phyloP scores from a whole-genome alignment of 2,113 vertebrate species.

The Propithecus coquereli region DNA sequence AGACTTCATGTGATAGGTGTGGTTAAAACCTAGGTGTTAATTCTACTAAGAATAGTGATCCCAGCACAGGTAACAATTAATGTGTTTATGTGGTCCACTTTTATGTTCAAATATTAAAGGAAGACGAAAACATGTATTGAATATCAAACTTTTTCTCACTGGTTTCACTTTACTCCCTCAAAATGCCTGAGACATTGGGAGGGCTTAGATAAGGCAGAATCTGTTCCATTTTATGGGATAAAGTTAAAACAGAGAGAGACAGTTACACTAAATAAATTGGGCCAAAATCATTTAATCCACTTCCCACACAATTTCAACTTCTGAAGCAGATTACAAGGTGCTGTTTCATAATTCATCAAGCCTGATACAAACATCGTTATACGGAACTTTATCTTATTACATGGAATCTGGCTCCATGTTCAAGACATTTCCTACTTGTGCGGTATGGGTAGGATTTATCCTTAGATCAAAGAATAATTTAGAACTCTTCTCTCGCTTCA shows the following conservation, averaged over 20 bases:
- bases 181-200: neutral
- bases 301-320: neutral
- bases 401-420: neutral
- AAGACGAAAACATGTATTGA: neutral
- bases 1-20: neutral
- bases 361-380: neutral
- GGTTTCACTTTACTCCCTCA: fast-evolving
- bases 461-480: neutral
- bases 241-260: neutral
- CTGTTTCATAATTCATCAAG: neutral
- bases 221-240: neutral
- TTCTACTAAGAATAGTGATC: neutral
- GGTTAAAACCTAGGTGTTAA: conserved; percentile 8
- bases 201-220: neutral
- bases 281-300: conserved; percentile 25
- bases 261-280: neutral
- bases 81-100: neutral
- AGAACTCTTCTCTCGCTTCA: neutral
- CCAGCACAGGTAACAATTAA: neutral
- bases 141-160: neutral
- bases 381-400: neutral
- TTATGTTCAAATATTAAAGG: neutral
- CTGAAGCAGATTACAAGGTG: neutral
- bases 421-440: neutral
- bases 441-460: neutral